Percentiles rank a stretch among this genome's conserved stretches.
Evolutionary conservation across 2,888 invertebrate species (phyloP).

Genomic region (Pachymerium ferrugineum): DNA sequence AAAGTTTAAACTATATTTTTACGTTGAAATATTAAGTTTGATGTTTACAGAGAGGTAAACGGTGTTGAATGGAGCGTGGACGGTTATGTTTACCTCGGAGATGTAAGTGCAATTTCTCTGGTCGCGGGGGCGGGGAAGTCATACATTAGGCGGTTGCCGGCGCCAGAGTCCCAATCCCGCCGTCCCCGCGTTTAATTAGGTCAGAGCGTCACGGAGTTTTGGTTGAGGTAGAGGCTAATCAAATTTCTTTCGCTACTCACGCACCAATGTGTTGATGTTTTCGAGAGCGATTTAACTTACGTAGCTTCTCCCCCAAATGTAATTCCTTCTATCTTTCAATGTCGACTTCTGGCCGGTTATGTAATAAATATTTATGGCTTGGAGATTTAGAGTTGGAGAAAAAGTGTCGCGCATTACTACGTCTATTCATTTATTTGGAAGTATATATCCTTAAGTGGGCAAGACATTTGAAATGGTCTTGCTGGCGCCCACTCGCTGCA

Average conservation of each 20-base stretch:
- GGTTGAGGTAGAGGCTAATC: background rate
- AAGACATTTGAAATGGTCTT: background rate
- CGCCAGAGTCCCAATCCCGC: background rate
- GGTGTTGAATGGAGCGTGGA: background rate
- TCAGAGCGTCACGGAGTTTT: slow-evolving; percentile 15
- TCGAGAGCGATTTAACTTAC: slow-evolving; percentile 6
- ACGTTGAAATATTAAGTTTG: background rate
- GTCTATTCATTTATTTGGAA: background rate
- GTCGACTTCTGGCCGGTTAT: background rate
- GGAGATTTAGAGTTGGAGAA: background rate
- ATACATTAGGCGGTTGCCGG: background rate
- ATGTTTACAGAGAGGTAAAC: background rate
- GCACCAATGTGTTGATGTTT: slow-evolving; percentile 17
- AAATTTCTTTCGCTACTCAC: slow-evolving; percentile 11
- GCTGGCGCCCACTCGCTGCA: background rate
- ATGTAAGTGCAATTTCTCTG: background rate
- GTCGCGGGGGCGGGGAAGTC: background rate
- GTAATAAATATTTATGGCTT: slow-evolving; percentile 9
- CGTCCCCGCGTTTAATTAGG: slow-evolving; percentile 15
- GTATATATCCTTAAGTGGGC: background rate
- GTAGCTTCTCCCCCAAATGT: background rate
- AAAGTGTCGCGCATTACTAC: no score
- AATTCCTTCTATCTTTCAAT: slow-evolving; percentile 5
- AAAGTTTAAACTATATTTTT: background rate
- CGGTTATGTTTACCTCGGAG: slow-evolving; percentile 5